Evolutionary conservation across 2,888 invertebrate genomes (phyloP).

Genomic region (Busseola fusca): DNA sequence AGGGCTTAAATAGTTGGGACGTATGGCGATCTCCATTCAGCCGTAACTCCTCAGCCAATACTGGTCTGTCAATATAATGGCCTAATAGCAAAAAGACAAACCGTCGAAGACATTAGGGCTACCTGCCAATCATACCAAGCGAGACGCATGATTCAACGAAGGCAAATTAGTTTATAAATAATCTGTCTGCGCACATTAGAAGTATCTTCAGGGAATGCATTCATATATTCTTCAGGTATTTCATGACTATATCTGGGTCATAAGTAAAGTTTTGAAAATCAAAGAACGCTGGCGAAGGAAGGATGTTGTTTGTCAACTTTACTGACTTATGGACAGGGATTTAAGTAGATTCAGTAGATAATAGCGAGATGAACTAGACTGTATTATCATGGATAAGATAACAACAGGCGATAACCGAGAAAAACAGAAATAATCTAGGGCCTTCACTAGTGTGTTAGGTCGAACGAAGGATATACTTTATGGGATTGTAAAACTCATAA

Average conservation of each 20-base stretch:
- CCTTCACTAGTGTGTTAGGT: neutral
- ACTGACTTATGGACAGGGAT: neutral
- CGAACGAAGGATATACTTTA: too few relatives aligned
- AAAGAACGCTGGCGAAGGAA: neutral
- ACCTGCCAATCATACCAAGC: slow-evolving; percentile 54
- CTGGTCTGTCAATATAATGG: slow-evolving; percentile 40
- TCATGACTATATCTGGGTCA: neutral
- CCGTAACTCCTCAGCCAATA: slow-evolving; percentile 36
- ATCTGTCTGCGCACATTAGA: neutral
- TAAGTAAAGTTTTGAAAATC: neutral
- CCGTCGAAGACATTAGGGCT: slow-evolving; percentile 21
- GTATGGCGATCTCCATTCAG: slow-evolving; percentile 21
- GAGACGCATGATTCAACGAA: slow-evolving; percentile 41
- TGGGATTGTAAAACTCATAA: neutral
- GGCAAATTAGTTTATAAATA: slow-evolving; percentile 57
- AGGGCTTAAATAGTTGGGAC: slow-evolving; percentile 18
- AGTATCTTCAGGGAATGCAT: neutral
- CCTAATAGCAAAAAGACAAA: slow-evolving; percentile 30
- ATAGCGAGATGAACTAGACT: neutral
- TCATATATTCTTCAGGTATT: neutral
- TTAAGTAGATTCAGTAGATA: neutral
- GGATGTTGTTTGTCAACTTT: neutral
- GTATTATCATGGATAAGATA: neutral
- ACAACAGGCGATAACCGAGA: neutral
- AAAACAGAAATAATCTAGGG: neutral